These are phyloP conservation scores for Neria commutata DNA, from an alignment of 2,888 invertebrate genomes.

Conservation along the genomic window DNA sequence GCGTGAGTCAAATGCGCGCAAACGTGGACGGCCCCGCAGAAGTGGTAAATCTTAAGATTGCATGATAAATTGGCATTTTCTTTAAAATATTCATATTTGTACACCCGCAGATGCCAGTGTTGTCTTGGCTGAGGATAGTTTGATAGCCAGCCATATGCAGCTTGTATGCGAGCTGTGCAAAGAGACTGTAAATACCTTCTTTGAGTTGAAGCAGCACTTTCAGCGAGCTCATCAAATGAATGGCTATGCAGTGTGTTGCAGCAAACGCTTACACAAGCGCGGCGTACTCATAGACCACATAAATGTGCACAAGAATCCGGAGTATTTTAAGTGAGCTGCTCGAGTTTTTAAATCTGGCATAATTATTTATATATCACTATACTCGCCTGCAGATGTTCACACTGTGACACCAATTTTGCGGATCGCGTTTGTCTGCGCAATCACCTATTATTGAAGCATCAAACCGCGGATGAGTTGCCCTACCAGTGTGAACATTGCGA, in stretches of 20 bases:
- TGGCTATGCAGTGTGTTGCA: slow-evolving; percentile 22
- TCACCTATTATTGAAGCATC: slow-evolving; percentile 18
- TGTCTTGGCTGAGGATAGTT: slow-evolving; percentile 8
- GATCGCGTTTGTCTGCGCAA: slow-evolving; percentile 21
- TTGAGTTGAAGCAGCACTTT: slow-evolving; percentile 12
- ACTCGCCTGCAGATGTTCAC: slow-evolving; percentile 8
- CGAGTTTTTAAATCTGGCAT: background rate
- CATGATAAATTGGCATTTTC: too few species aligned
- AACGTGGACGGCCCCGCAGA: slow-evolving; percentile 7
- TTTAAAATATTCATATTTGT: too few species aligned
- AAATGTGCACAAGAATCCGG: slow-evolving; percentile 22
- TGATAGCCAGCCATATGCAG: slow-evolving; percentile 19
- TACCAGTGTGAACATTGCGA: slow-evolving; percentile 10
- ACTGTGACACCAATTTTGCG: slow-evolving; percentile 11
- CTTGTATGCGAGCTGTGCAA: slow-evolving; percentile 17
- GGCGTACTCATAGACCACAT: slow-evolving; percentile 21
- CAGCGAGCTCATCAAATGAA: slow-evolving; percentile 11
- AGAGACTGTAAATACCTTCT: background rate
- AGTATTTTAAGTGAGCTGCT: background rate
- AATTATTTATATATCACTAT: background rate
- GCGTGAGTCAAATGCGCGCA: background rate
- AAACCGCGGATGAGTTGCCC: slow-evolving; percentile 1
- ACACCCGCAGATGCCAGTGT: slow-evolving; percentile 3
- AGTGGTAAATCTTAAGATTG: background rate
- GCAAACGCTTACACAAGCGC: slow-evolving; percentile 18